Evolutionary conservation across 2,888 invertebrate species (phyloP).

Genomic region (Agrochola macilenta): DNA sequence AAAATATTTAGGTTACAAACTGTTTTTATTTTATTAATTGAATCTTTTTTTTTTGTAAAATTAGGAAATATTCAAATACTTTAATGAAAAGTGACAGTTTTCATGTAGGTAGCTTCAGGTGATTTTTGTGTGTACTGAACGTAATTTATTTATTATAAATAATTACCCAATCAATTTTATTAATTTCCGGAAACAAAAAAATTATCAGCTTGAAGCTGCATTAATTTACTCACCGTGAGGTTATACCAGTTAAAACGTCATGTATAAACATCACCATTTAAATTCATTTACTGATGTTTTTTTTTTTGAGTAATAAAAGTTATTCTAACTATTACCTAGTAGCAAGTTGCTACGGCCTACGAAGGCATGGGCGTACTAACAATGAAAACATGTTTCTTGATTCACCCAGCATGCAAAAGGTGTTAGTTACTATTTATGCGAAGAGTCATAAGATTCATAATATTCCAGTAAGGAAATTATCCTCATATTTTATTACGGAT

Average conservation of each 20-base stretch:
- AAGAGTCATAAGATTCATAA: background rate
- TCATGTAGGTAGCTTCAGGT: no score
- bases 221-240: background rate
- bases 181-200: background rate
- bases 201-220: no score
- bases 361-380: background rate
- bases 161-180: no score
- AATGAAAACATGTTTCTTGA: background rate
- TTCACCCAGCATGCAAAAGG: background rate
- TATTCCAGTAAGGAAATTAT: background rate
- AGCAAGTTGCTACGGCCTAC: background rate
- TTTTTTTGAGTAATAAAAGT: background rate
- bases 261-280: background rate
- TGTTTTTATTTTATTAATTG: background rate
- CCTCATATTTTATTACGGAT: background rate
- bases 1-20: background rate
- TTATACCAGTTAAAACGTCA: background rate
- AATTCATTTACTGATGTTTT: background rate
- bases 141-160: background rate
- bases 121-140: background rate
- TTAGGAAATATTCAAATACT: background rate
- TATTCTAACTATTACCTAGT: background rate
- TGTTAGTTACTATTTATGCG: background rate
- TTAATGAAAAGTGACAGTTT: background rate
- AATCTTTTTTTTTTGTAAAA: background rate